phyloP scores from a whole-genome alignment of 2,113 vertebrate species.

The Sus scrofa region T2T-Sscrofa CM000820.6:93849501-93850000 shows the following conservation, averaged over 20 bases:
- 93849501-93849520: slow-evolving; percentile 68
- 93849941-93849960: slow-evolving; percentile 50
- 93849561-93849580: slow-evolving; percentile 63
- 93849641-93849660: slow-evolving; percentile 64
- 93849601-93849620: slow-evolving; percentile 77
- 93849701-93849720: slow-evolving; percentile 56
- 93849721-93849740: slow-evolving; percentile 75
- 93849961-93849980: slow-evolving; percentile 57
- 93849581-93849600: slow-evolving; percentile 71
- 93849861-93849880: slow-evolving; percentile 63
- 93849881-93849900: slow-evolving; percentile 70
- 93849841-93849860: slow-evolving; percentile 68
- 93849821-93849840: slow-evolving; percentile 57
- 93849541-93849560: slow-evolving; percentile 73
- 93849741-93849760: slow-evolving; percentile 79
- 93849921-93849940: slow-evolving; percentile 63
- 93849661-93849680: slow-evolving; percentile 59
- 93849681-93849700: slow-evolving; percentile 30
- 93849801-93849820: slow-evolving; percentile 73
- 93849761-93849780: slow-evolving; percentile 73
- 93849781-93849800: slow-evolving; percentile 71
- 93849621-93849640: slow-evolving; percentile 67
- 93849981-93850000: slow-evolving; percentile 64
- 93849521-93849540: slow-evolving; percentile 74
- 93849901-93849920: slow-evolving; percentile 64